These are phyloP conservation scores for Ailuropoda melanoleuca DNA, from an alignment of 2,113 vertebrate genomes.

Conservation along the genomic window DNA sequence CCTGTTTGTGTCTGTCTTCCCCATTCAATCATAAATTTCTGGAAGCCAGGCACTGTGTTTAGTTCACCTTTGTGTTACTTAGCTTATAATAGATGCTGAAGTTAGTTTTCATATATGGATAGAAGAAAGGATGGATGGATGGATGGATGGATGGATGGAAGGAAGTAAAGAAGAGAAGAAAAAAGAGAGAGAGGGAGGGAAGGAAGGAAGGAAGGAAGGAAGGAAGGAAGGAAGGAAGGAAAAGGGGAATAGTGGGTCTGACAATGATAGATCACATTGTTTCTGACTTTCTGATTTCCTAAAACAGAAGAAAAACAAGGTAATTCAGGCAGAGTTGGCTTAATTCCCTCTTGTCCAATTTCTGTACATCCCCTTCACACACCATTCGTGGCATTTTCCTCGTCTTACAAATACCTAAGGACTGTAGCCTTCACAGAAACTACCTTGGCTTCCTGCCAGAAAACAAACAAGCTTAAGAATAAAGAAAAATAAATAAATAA, in stretches of 20 bases:
- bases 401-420: conserved; percentile 68
- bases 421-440: conserved; percentile 64
- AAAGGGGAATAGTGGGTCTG: not conserved
- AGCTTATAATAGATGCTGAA: not conserved
- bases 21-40: not conserved
- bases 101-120: not conserved
- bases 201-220: not conserved
- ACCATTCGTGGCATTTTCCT: conserved; percentile 49
- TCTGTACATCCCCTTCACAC: conserved; percentile 59
- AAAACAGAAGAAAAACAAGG: not conserved
- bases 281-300: conserved; percentile 30
- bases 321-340: conserved; percentile 47
- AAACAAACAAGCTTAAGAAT: conserved; percentile 66
- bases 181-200: no score
- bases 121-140: not conserved
- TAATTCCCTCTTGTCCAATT: conserved; percentile 76
- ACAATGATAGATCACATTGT: not conserved
- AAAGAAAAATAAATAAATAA: conserved; percentile 75
- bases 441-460: conserved; percentile 54
- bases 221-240: not conserved
- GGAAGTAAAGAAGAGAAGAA: not conserved
- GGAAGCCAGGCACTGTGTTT: not conserved
- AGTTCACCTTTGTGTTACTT: not conserved
- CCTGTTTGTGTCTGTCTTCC: not conserved
- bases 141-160: not conserved